Evolutionary conservation across 2,888 invertebrate species (phyloP).

Genomic region (Morpho helenor): DNA sequence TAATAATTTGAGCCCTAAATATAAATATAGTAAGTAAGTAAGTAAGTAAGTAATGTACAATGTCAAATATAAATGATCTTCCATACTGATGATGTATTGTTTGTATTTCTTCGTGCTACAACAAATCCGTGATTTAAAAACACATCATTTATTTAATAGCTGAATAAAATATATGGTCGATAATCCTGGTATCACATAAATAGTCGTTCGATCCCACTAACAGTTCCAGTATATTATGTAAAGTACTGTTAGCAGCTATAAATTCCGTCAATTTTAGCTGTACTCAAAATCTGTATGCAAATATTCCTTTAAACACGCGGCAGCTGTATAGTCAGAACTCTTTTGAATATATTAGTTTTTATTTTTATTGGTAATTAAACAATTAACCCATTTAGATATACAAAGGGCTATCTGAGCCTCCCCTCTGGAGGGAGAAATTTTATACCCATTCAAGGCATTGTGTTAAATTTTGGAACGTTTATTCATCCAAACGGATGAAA

Average conservation of each 20-base stretch:
- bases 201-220: not conserved
- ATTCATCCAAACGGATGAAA: conserved; percentile 49
- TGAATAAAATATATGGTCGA: not conserved
- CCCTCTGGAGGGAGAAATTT: conserved; percentile 63
- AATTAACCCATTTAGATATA: conserved; percentile 68
- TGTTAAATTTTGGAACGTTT: conserved; percentile 59
- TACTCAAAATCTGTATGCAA: conserved; percentile 26
- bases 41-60: too few relatives aligned
- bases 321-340: conserved; percentile 35
- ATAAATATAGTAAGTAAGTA: too few relatives aligned
- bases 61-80: too few relatives aligned
- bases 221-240: not conserved
- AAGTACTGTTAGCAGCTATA: not conserved
- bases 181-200: conserved; percentile 1
- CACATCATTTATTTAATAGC: not conserved
- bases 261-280: conserved; percentile 22
- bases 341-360: conserved; percentile 54
- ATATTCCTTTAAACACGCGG: conserved; percentile 26
- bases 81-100: too few relatives aligned
- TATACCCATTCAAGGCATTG: conserved; percentile 67
- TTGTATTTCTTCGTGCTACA: too few relatives aligned
- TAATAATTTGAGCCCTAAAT: too few relatives aligned
- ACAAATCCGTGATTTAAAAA: not conserved
- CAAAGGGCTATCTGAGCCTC: conserved; percentile 54
- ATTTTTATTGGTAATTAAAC: conserved; percentile 77